These are phyloP conservation scores for Drosophila ananassae DNA, from an alignment of 1,140 invertebrate species.

Conservation along the genomic window DNA sequence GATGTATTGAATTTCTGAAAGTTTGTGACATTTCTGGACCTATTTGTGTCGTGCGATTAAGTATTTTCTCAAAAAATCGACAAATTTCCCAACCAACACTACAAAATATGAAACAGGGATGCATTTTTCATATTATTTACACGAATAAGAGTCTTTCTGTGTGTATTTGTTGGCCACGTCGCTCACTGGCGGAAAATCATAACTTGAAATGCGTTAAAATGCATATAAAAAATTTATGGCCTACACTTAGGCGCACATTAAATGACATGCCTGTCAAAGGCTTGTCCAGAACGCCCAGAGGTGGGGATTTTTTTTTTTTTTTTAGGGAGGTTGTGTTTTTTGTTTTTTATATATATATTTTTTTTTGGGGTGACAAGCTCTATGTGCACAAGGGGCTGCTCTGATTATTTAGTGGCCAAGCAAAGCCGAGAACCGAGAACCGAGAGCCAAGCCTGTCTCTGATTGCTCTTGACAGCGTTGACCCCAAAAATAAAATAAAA, in stretches of 20 bases:
- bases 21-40: conserved; percentile 17
- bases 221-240: conserved; percentile 80
- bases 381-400: conserved; percentile 16
- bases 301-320: not conserved
- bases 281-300: conserved; percentile 37
- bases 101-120: no score
- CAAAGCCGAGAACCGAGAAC: conserved; percentile 21
- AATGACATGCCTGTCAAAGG: conserved; percentile 75
- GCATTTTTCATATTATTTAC: not conserved
- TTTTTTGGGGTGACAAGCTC: not conserved
- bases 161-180: conserved; percentile 16
- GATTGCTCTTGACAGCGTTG: conserved; percentile 62
- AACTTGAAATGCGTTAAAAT: conserved; percentile 81
- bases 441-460: conserved; percentile 40
- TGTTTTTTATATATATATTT: no score
- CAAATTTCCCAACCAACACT: not conserved
- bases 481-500: conserved; percentile 55
- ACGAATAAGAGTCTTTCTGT: conserved; percentile 28
- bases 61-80: conserved; percentile 5
- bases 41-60: conserved; percentile 15
- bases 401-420: conserved; percentile 56
- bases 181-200: conserved; percentile 57
- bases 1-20: conserved; percentile 1
- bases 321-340: no score
- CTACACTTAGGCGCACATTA: conserved; percentile 78